Base-by-base conservation (phyloP, 2,888 invertebrate species). In the Dichetophora obliterata region DNA sequence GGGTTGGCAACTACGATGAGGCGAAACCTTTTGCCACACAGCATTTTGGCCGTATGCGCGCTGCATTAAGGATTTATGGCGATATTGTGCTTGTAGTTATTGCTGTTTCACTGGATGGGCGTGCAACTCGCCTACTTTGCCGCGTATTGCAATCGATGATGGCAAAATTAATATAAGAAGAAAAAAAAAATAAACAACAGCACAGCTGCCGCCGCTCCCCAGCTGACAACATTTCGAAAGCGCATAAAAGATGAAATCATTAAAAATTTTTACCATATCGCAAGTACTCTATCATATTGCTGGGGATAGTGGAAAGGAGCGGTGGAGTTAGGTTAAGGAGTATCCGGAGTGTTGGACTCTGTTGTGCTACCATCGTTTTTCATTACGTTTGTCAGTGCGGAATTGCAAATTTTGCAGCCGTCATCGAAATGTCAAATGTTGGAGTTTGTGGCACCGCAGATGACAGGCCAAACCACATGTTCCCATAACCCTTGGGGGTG, bases 241-340 rank as follows among this genome's bases (percentile, higher is more conserved):
- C 85, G 83, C 61, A 85, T 85, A 82, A 84, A 81, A 87, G 87
- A 87, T 86, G 87, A 84, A 86, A 87, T 86, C 86, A 86, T 86
- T 86, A 85, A 81, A 84, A 82, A 48, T 72, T 76, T 77, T 79
- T 71, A 66, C 52, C 37, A 77, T 76, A 73, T 50, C 37, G 27
- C 37, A 14, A 65, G 65, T 37, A 48, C 19, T 37, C 19, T 31
- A 37, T 65, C 34, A 34, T 37, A 22, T 48, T n/a, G 54, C n/a
- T 24, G 61, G 16, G 31, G 31, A 31, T 43, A 31, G 57, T n/a
- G 31, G 27, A 19, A 50, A 22, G 69, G 65, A 5, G 16, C 68
- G 19, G 37, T n/a, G 31, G 31, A 31, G 37, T 5, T 16, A 14
- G 8, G 19, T 31, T 8, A 8, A 1, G 70, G 19, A 37, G 31